A percentile compares a stretch with the other conserved stretches of the same genome.
These are phyloP conservation scores for Halichondria panicea DNA, from an alignment of 37 sponge, comb jelly and placozoan genomes.

Conservation along the genomic window DNA sequence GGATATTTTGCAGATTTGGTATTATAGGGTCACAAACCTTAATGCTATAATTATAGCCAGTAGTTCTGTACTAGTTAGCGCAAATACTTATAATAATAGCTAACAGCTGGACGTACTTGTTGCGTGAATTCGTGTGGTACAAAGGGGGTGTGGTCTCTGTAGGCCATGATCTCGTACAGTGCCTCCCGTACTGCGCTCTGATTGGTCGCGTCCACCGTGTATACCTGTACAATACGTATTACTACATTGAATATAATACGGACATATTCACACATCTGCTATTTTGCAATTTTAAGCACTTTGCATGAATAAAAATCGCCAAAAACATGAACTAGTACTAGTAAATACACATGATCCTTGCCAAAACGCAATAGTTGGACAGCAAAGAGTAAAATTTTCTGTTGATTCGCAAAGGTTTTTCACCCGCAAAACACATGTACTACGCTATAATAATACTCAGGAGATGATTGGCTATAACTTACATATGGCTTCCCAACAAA, in stretches of 20 bases:
- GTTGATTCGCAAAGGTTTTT: no score
- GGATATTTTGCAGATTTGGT: not conserved
- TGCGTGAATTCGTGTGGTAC: constrained; percentile 77
- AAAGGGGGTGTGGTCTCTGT: constrained; percentile 15
- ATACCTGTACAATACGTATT: constrained; percentile 42
- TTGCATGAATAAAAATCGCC: no score
- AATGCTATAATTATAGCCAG: no score
- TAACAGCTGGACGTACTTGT: constrained; percentile 9
- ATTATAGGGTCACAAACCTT: not conserved
- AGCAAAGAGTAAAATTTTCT: no score
- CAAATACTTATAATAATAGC: no score
- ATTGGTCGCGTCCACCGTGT: constrained; percentile 61
- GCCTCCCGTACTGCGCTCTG: constrained; percentile 34
- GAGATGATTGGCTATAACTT: constrained; percentile 7
- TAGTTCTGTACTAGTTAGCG: no score
- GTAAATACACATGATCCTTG: no score
- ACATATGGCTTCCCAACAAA: constrained; percentile 85
- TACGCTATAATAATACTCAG: not conserved
- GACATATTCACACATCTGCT: not conserved
- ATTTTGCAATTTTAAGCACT: no score
- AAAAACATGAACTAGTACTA: no score
- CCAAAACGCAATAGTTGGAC: no score
- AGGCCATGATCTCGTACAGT: constrained; percentile 27
- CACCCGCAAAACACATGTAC: no score
- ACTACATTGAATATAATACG: constrained; percentile 1